Evolutionary conservation across 2,888 invertebrate species (phyloP).

Genomic region (Polydesmus complanatus): DNA sequence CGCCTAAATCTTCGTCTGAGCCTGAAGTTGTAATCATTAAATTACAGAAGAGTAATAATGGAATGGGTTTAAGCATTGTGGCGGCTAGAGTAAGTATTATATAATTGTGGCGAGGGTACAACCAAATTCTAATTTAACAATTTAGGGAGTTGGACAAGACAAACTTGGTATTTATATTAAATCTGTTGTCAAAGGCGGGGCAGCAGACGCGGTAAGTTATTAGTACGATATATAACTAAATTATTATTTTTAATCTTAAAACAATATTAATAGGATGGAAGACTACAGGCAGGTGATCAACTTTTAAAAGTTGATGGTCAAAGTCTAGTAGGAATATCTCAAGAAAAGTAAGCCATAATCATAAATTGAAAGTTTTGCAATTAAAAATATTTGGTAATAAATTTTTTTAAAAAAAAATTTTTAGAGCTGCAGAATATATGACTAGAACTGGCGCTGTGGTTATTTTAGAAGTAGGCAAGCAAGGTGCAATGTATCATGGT

Average conservation of each 20-base stretch:
- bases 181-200: constrained; percentile 74
- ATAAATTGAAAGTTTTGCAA: background rate
- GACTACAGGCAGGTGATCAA: constrained; percentile 93
- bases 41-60: constrained; percentile 83
- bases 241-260: constrained; percentile 7
- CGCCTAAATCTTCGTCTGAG: constrained; percentile 36
- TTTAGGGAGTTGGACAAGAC: constrained; percentile 58
- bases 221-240: background rate
- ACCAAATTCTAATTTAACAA: constrained; percentile 40
- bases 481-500: constrained; percentile 93
- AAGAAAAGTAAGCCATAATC: constrained; percentile 43
- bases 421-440: constrained; percentile 85
- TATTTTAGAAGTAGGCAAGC: constrained; percentile 89
- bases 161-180: constrained; percentile 96
- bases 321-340: constrained; percentile 65
- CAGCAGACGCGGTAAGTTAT: constrained; percentile 36
- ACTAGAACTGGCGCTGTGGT: constrained; percentile 88
- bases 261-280: constrained; percentile 63
- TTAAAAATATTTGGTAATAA: no score
- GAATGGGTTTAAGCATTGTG: constrained; percentile 97
- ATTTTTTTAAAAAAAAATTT: constrained; percentile 17
- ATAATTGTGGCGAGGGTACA: no score
- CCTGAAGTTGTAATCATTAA: constrained; percentile 72
- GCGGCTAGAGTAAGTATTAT: constrained; percentile 66
- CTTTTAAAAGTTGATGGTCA: constrained; percentile 91